These are phyloP conservation scores for Lasioglossum calceatum DNA, from an alignment of 2,888 invertebrate genomes.

Conservation along the genomic window DNA sequence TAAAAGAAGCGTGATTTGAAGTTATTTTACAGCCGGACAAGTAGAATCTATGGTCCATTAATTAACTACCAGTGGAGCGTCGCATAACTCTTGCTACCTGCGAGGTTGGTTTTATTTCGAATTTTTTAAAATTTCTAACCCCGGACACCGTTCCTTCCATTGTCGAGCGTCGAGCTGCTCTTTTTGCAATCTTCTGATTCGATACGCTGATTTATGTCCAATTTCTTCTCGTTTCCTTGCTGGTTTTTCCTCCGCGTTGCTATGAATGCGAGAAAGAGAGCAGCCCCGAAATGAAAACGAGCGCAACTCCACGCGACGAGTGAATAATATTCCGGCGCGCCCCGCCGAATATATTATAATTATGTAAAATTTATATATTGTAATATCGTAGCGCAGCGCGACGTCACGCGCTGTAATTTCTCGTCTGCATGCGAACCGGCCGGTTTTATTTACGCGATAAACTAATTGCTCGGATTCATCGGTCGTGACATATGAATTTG, in stretches of 20 bases:
- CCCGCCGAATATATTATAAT: not conserved
- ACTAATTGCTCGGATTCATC: constrained; percentile 54
- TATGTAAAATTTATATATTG: constrained; percentile 16
- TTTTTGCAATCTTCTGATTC: constrained; percentile 5
- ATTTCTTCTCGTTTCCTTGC: not conserved
- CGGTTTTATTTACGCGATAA: constrained; percentile 40
- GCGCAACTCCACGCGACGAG: not conserved
- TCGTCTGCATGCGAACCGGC: not conserved
- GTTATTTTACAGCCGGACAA: not conserved
- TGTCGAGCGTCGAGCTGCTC: not conserved
- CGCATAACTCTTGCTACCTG: not conserved
- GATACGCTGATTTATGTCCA: constrained; percentile 2
- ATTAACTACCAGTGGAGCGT: not conserved
- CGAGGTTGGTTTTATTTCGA: not conserved
- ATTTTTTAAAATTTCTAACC: not conserved
- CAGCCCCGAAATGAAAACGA: not conserved
- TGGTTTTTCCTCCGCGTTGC: not conserved
- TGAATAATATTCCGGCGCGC: not conserved
- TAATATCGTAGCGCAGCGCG: not conserved
- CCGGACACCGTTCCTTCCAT: not conserved
- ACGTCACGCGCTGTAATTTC: not conserved
- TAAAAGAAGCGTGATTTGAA: not conserved
- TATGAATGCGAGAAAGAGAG: not conserved
- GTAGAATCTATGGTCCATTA: constrained; percentile 6
- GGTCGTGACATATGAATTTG: constrained; percentile 46